phyloP scores from a whole-genome alignment of 2,797 vertebrate genomes.

The Takifugu ocellatus region DNA sequence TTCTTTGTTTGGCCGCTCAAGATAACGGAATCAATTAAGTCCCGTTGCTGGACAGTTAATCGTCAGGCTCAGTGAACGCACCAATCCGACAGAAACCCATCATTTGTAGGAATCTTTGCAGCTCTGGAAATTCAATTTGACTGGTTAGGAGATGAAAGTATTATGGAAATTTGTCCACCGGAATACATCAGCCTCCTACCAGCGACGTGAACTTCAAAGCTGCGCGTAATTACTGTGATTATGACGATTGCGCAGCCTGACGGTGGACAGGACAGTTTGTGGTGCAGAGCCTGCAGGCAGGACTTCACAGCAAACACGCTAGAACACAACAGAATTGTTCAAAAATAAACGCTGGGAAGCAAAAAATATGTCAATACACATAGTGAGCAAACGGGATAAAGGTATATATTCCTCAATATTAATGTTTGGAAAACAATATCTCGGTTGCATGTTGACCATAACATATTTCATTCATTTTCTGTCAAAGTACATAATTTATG shows the following conservation, averaged over 20 bases:
- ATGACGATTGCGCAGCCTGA: not conserved
- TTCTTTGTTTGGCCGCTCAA: conserved; percentile 61
- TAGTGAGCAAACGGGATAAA: too few relatives aligned
- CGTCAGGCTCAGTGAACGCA: conserved; percentile 18
- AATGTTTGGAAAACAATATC: too few relatives aligned
- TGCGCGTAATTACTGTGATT: conserved; percentile 4
- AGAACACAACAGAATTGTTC: too few relatives aligned
- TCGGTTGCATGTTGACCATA: not conserved
- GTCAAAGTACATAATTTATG: not conserved
- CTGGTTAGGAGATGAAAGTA: conserved; percentile 58
- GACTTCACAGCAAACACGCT: too few relatives aligned
- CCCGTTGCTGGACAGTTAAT: conserved; percentile 44
- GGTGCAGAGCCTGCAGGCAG: too few relatives aligned
- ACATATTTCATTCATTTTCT: not conserved
- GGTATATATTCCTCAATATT: too few relatives aligned
- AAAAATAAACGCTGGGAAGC: too few relatives aligned
- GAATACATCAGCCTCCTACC: conserved; percentile 57
- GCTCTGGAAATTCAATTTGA: conserved; percentile 53
- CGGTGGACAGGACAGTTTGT: too few relatives aligned
- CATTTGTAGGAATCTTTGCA: conserved; percentile 24
- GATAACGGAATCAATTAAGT: conserved; percentile 65
- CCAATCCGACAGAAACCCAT: not conserved
- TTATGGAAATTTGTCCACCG: conserved; percentile 58
- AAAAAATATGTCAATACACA: too few relatives aligned
- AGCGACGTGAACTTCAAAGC: conserved; percentile 62